Conservation (phyloP, 2,113 vertebrate species). For the Myodes glareolus region DNA sequence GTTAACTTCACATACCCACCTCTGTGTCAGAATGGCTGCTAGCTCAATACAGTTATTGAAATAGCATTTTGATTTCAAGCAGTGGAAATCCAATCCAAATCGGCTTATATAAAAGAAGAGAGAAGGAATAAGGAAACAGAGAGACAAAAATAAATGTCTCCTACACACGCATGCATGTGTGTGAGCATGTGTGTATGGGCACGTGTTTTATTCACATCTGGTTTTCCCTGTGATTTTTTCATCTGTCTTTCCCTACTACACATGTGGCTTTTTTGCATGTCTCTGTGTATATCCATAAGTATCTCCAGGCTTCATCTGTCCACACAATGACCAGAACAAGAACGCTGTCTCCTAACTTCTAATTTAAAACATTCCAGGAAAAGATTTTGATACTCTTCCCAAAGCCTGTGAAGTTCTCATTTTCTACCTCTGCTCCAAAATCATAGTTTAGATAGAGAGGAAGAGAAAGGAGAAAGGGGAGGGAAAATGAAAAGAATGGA, state of each 20-base stretch:
- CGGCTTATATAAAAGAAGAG: neutral
- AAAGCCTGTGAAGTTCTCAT: neutral
- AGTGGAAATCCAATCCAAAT: conserved; percentile 8
- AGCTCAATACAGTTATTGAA: neutral
- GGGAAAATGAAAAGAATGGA: neutral
- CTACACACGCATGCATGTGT: accelerated
- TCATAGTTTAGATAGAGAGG: neutral
- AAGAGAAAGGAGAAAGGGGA: neutral
- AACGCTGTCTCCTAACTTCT: neutral
- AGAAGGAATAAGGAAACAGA: neutral
- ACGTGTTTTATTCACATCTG: neutral
- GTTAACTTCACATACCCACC: conserved; percentile 16
- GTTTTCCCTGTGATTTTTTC: neutral
- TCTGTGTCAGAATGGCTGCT: neutral
- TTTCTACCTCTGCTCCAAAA: neutral
- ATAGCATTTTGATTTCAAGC: conserved; percentile 14
- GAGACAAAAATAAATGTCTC: neutral
- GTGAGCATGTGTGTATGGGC: too few relatives aligned
- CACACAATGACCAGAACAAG: neutral
- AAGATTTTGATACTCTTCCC: neutral
- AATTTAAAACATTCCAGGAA: neutral
- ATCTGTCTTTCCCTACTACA: neutral
- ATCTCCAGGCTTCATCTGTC: neutral
- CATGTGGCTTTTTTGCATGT: neutral
- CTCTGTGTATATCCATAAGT: neutral